These are phyloP conservation scores for Adela reaumurella DNA, from an alignment of 2,888 invertebrate species.

Conservation along the genomic window DNA sequence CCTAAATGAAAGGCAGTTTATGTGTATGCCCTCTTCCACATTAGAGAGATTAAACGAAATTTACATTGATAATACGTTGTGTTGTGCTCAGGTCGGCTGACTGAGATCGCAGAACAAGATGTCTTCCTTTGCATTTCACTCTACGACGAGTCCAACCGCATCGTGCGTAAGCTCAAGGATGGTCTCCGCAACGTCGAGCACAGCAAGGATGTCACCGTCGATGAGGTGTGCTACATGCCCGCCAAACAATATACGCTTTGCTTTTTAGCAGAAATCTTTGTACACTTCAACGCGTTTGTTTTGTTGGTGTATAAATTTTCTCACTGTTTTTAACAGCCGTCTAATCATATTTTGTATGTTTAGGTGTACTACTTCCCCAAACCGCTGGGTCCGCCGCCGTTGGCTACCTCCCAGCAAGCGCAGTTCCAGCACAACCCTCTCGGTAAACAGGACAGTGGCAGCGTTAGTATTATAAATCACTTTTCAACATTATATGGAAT, in stretches of 20 bases:
- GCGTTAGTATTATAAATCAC: constrained; percentile 8
- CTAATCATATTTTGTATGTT: not conserved
- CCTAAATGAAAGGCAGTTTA: too few relatives aligned
- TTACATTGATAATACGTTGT: too few relatives aligned
- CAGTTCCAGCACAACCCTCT: constrained; percentile 31
- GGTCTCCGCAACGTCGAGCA: constrained; percentile 81
- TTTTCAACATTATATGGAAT: too few relatives aligned
- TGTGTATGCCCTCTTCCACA: too few relatives aligned
- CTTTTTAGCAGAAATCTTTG: not conserved
- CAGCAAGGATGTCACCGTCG: constrained; percentile 81
- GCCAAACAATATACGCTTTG: not conserved
- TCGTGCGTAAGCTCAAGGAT: constrained; percentile 66
- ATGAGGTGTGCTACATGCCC: constrained; percentile 64
- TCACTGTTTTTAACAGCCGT: not conserved
- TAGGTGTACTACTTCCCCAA: constrained; percentile 46
- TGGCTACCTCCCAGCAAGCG: constrained; percentile 36
- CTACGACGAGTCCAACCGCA: constrained; percentile 83
- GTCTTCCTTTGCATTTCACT: constrained; percentile 90
- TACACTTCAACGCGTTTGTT: too few relatives aligned
- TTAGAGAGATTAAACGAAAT: too few relatives aligned
- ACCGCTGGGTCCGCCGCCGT: constrained; percentile 37
- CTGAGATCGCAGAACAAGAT: constrained; percentile 90
- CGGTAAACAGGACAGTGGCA: constrained; percentile 29
- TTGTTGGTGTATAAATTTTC: too few relatives aligned
- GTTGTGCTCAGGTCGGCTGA: constrained; percentile 80